phyloP scores from a whole-genome alignment of 2,888 invertebrate genomes.

The Onchidella celtica region DNA sequence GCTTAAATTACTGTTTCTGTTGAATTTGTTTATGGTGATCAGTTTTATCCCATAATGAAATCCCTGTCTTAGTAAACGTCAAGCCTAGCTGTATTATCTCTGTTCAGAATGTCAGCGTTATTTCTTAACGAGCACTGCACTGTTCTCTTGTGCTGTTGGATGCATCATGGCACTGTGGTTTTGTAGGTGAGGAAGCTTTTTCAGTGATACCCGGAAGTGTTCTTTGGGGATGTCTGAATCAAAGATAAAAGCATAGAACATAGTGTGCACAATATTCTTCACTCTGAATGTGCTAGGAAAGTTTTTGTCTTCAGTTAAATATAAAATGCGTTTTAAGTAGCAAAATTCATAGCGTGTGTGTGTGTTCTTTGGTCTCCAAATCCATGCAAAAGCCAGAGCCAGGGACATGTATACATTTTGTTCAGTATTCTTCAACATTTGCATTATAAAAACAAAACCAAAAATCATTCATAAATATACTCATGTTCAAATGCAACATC shows the following conservation, averaged over 20 bases:
- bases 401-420: constrained; percentile 35
- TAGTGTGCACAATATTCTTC: too few species aligned
- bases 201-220: not conserved
- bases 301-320: too few species aligned
- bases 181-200: not conserved
- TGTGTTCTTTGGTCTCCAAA: not conserved
- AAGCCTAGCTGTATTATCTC: not conserved
- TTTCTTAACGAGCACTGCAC: not conserved
- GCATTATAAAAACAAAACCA: not conserved
- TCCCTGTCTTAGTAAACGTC: not conserved
- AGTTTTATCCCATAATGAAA: too few species aligned
- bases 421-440: constrained; percentile 11
- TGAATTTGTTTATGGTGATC: too few species aligned
- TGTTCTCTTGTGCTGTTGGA: not conserved
- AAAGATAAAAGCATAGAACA: too few species aligned
- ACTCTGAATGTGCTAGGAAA: too few species aligned
- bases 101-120: not conserved
- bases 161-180: not conserved
- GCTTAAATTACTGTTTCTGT: too few species aligned
- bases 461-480: not conserved
- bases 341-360: not conserved
- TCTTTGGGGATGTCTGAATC: too few species aligned
- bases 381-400: constrained; percentile 49
- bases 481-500: too few species aligned
- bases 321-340: not conserved